phyloP scores from a whole-genome alignment of 2,888 invertebrate genomes.

The Drosophila testacea region DNA sequence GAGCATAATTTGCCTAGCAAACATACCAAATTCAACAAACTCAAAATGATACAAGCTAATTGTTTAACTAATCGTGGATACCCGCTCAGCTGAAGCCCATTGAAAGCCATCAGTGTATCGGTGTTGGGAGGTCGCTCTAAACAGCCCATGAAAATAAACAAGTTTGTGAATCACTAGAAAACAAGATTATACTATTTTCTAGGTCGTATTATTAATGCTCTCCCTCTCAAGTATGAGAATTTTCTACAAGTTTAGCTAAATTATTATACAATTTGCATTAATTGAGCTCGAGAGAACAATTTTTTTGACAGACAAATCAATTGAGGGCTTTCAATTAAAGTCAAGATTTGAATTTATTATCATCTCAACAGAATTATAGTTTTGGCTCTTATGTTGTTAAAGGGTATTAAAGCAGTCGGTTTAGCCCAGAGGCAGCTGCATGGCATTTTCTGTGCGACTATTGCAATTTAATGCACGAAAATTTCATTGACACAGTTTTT shows the following conservation, averaged over 20 bases:
- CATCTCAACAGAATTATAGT: neutral
- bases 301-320: slow-evolving; percentile 6
- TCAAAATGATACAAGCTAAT: slow-evolving; percentile 56
- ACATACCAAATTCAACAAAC: slow-evolving; percentile 20
- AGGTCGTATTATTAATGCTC: slow-evolving; percentile 13
- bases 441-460: slow-evolving; percentile 44
- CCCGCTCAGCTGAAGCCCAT: slow-evolving; percentile 20
- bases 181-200: slow-evolving; percentile 2
- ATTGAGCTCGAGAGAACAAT: slow-evolving; percentile 2
- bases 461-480: slow-evolving; percentile 65
- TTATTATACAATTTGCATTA: slow-evolving; percentile 9
- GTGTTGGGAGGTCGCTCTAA: slow-evolving; percentile 20
- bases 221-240: slow-evolving; percentile 5
- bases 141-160: slow-evolving; percentile 47
- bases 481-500: slow-evolving; percentile 75
- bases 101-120: slow-evolving; percentile 9
- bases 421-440: neutral
- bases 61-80: slow-evolving; percentile 49
- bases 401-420: slow-evolving; percentile 31
- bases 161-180: slow-evolving; percentile 62
- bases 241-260: neutral
- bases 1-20: slow-evolving; percentile 41
- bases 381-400: neutral
- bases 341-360: neutral
- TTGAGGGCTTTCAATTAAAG: slow-evolving; percentile 5